Evolutionary conservation across 2,113 vertebrate genomes (phyloP).

Genomic region (Ovis canadensis): DNA sequence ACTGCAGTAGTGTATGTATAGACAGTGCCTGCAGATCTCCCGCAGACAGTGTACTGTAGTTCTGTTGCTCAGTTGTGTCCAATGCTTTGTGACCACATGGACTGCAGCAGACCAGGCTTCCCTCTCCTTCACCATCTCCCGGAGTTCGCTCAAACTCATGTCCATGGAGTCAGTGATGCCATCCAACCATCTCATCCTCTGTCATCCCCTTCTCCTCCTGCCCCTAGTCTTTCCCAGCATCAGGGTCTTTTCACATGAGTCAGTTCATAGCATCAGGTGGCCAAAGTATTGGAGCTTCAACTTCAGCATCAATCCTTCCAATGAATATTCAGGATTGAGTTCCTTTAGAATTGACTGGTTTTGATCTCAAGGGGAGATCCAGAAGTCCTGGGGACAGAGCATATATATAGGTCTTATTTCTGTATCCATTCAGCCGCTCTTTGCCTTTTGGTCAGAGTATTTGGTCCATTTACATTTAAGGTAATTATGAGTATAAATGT

Average conservation of each 20-base stretch:
- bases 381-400: background rate
- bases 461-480: background rate
- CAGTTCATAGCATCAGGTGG: background rate
- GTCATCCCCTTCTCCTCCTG: background rate
- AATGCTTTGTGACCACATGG: fast-evolving
- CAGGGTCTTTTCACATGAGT: background rate
- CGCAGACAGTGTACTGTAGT: background rate
- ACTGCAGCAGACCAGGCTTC: background rate
- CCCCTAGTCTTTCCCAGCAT: background rate
- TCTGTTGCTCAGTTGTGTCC: background rate
- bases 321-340: background rate
- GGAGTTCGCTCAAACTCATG: background rate
- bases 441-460: background rate
- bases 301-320: background rate
- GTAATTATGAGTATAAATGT: background rate
- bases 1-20: fast-evolving
- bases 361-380: background rate
- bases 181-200: background rate
- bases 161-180: background rate
- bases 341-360: background rate
- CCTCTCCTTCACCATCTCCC: background rate
- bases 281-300: too few relatives aligned
- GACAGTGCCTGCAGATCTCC: background rate
- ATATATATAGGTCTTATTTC: background rate
- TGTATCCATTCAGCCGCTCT: background rate